Percentiles rank a stretch among this genome's conserved stretches.
Conservation (phyloP, 2,113 vertebrate species). For the Podarcis muralis region DNA sequence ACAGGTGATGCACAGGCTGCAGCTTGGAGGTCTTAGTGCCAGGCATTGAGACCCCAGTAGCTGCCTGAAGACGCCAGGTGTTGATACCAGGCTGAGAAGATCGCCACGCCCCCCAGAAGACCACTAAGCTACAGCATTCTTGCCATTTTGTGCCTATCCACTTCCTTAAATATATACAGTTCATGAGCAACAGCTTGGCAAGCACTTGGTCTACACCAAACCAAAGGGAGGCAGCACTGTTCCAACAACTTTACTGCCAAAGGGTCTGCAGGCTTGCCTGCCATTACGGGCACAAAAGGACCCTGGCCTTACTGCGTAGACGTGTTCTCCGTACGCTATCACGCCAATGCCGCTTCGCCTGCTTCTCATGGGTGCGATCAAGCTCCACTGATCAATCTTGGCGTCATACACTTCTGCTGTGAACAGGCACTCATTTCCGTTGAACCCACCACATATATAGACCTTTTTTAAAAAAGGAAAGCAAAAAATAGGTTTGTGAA, state of each 20-base stretch:
- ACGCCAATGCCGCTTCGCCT: conserved; percentile 83
- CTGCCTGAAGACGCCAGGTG: neutral
- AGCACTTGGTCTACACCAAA: neutral
- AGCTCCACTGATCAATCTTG: conserved; percentile 78
- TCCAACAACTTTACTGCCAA: neutral
- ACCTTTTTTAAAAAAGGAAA: conserved; percentile 69
- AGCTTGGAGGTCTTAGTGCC: too few species aligned
- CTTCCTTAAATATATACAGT: neutral
- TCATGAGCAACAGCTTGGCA: neutral
- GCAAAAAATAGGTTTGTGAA: neutral
- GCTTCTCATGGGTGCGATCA: conserved; percentile 80
- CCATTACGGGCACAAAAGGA: neutral
- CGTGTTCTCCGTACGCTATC: conserved; percentile 74
- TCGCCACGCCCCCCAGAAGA: neutral
- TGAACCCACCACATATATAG: conserved; percentile 90
- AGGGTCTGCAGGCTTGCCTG: neutral
- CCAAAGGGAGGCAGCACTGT: too few species aligned
- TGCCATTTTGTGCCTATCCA: neutral
- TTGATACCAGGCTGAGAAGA: neutral
- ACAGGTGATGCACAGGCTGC: too few species aligned
- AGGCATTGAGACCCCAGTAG: too few species aligned
- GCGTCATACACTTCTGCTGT: conserved; percentile 82
- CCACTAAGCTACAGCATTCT: neutral
- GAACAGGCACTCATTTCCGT: conserved; percentile 78
- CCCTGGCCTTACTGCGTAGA: conserved; percentile 79